These are phyloP conservation scores for Kryptolebias marmoratus DNA, from an alignment of 2,113 vertebrate species.

Conservation along the genomic window DNA sequence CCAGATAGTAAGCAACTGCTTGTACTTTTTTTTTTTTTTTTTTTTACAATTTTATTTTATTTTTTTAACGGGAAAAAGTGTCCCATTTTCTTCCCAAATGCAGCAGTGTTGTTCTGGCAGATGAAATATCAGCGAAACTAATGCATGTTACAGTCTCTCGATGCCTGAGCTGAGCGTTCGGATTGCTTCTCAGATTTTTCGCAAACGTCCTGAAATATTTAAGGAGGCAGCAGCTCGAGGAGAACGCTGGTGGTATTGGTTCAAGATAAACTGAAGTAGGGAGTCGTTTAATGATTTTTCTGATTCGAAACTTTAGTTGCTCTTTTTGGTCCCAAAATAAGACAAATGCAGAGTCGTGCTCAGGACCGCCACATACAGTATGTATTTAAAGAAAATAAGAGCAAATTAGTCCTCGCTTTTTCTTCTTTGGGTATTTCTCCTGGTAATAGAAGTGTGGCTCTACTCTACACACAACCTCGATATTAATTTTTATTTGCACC, in stretches of 20 bases:
- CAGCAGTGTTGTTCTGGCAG: background rate
- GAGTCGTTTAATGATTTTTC: background rate
- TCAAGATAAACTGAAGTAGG: background rate
- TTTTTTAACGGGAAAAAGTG: no score
- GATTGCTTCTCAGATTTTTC: background rate
- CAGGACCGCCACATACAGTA: background rate
- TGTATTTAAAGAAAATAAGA: background rate
- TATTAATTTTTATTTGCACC: no score
- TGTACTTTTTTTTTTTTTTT: background rate
- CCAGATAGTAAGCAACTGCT: no score
- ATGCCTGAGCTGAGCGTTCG: background rate
- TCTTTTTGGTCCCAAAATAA: no score
- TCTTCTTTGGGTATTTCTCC: no score
- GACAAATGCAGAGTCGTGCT: background rate
- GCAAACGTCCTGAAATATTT: background rate
- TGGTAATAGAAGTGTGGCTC: no score
- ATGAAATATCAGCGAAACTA: no score
- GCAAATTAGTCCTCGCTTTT: no score
- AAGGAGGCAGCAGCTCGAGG: background rate
- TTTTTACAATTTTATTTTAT: no score
- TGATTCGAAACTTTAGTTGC: background rate
- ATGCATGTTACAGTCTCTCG: no score
- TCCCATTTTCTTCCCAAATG: background rate
- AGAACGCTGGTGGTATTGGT: background rate
- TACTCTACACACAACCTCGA: no score